These are phyloP conservation scores for Glaucomys volans DNA, from an alignment of 2,113 vertebrate genomes.

Conservation along the genomic window DNA sequence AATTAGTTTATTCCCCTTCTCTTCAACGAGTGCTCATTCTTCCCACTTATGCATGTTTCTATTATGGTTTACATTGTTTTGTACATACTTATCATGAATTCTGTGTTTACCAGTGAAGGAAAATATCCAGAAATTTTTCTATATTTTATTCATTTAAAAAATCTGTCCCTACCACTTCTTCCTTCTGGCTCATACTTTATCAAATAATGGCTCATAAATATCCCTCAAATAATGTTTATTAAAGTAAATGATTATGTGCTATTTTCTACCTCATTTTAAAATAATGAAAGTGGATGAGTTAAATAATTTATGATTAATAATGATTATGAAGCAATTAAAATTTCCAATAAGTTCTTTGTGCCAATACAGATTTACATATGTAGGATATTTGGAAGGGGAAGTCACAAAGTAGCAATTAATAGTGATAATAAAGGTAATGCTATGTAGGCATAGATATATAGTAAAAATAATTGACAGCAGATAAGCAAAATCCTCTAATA, in stretches of 20 bases:
- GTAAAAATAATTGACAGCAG: neutral
- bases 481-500: neutral
- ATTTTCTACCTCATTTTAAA: neutral
- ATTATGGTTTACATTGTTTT: neutral
- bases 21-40: neutral
- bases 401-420: neutral
- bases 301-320: neutral
- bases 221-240: neutral
- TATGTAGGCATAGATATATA: neutral
- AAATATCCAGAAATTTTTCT: neutral
- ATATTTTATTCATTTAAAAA: neutral
- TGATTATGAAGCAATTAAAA: neutral
- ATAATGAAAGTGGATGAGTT: neutral
- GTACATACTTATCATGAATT: neutral
- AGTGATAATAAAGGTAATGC: neutral
- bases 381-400: neutral
- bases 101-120: neutral
- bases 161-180: neutral
- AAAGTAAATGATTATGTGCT: neutral
- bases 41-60: neutral
- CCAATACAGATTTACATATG: neutral
- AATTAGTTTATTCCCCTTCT: neutral
- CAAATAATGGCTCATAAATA: constrained; percentile 18
- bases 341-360: neutral
- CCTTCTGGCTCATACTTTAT: neutral